Evolutionary conservation across 2,888 invertebrate species (phyloP), one percentile per base, ranked within the genome.

Genomic region (Linyphia triangularis): DNA sequence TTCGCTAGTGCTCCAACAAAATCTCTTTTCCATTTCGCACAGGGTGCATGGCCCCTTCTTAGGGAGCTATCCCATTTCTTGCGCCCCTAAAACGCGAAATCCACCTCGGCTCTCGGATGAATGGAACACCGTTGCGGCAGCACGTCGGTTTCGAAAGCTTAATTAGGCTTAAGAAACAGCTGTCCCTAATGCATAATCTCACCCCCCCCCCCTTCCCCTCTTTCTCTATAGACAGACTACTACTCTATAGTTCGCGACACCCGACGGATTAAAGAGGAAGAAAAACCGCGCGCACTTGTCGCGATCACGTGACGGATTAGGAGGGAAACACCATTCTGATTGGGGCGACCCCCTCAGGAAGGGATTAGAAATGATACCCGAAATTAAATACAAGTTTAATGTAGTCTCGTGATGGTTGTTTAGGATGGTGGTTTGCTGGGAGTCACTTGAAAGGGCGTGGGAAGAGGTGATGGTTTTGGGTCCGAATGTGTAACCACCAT

Each of bases 121-220:
- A 88, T 81, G 43, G 85, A 77, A 61, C 85, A 33, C 59, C 77
- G 84, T 75, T 78, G 70, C 70, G 85, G 85, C 85, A 85, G 59
- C 40, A 61, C 85, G 69, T 86, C 85, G 85, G 85, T 86, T 86
- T 79, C 85, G 61, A 69, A 73, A 75, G 86, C 86, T 88, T 88
- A 88, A 88, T 88, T 88, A 75, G 86, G 86, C 86, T 88, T 81
- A 88, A 88, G 86, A 75, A 88, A 88, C 86, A 88, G 86, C 86
- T 88, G 86, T 88, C 75, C 73, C 81, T 72, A 86, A 79, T 79
- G 72, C 70, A 72, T 86, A 86, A 86, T 86, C 85, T 72, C 81
- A 61, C 83, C 33, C 75, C 40, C 30, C 70, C 85, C 24, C 72
- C 72, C 69, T 37, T 67, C 33, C 4, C 33, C 33, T 9, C 33